A percentile compares a stretch with the other conserved stretches of the same genome.
Conservation (phyloP, 2,113 vertebrate genomes). For the Thinocorus orbignyianus region DNA sequence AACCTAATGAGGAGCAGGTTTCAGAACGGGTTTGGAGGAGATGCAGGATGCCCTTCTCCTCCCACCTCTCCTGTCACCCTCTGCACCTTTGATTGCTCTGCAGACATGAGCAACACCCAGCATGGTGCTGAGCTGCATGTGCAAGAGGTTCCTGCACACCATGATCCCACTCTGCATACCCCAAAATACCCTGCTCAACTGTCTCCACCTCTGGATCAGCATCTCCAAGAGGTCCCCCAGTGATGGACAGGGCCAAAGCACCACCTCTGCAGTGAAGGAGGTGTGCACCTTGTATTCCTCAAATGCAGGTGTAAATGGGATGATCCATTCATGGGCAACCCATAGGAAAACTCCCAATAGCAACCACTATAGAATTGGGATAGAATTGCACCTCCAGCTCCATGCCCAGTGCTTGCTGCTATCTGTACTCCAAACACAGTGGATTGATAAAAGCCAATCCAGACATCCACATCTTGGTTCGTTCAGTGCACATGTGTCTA, state of each 20-base stretch:
- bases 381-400: not conserved
- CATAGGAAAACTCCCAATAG: not conserved
- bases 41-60: not conserved
- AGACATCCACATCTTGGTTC: not conserved
- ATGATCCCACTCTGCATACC: not conserved
- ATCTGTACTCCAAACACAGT: too few relatives aligned
- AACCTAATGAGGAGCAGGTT: slow-evolving; percentile 68
- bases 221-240: not conserved
- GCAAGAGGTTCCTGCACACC: not conserved
- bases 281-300: not conserved
- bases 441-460: not conserved
- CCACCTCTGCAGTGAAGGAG: not conserved
- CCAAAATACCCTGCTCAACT: not conserved
- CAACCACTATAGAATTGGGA: not conserved
- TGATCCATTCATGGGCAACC: too few relatives aligned
- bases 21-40: not conserved
- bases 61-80: not conserved
- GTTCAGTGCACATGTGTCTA: not conserved
- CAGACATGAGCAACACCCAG: not conserved
- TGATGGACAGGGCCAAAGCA: accelerated
- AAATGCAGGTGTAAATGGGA: not conserved
- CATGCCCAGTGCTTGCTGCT: not conserved
- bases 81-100: not conserved
- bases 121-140: not conserved
- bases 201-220: not conserved